phyloP scores from a whole-genome alignment of 2,113 vertebrate species.

The Scophthalmus maximus region DNA sequence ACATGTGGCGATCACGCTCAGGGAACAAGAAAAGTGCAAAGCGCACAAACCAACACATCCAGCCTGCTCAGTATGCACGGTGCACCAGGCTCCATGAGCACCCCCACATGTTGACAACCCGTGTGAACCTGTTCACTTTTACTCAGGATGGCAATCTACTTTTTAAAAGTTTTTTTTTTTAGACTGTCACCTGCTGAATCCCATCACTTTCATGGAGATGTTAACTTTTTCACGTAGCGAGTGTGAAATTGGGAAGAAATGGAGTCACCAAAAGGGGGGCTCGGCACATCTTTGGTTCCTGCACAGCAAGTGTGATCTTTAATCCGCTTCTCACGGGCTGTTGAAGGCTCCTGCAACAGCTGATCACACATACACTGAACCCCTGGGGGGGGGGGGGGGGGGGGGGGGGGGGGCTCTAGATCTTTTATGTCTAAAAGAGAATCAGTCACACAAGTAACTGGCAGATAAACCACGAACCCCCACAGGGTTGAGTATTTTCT shows the following conservation, averaged over 20 bases:
- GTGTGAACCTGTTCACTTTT: not conserved
- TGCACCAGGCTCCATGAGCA: constrained; percentile 49
- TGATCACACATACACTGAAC: not conserved
- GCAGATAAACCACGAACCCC: not conserved
- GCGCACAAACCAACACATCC: constrained; percentile 17
- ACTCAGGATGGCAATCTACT: not conserved
- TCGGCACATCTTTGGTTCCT: constrained; percentile 23
- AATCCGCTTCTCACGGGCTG: constrained; percentile 42
- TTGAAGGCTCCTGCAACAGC: not conserved
- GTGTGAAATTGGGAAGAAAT: constrained; percentile 62
- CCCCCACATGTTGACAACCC: constrained; percentile 29
- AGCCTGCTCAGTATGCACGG: constrained; percentile 68
- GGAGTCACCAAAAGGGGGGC: constrained; percentile 31
- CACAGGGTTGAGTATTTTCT: not conserved
- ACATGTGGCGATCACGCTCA: too few relatives aligned
- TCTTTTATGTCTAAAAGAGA: not conserved
- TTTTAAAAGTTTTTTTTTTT: too few relatives aligned
- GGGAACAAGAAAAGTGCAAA: not conserved
- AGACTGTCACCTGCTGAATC: not conserved
- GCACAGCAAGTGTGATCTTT: constrained; percentile 47
- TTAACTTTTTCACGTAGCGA: constrained; percentile 50
- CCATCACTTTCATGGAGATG: constrained; percentile 8
- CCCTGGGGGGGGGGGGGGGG: not conserved
- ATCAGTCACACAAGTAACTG: not conserved
- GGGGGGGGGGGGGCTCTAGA: too few relatives aligned